Conservation (phyloP, 2,888 invertebrate species). For the Nipponacmea schrenckii region DNA sequence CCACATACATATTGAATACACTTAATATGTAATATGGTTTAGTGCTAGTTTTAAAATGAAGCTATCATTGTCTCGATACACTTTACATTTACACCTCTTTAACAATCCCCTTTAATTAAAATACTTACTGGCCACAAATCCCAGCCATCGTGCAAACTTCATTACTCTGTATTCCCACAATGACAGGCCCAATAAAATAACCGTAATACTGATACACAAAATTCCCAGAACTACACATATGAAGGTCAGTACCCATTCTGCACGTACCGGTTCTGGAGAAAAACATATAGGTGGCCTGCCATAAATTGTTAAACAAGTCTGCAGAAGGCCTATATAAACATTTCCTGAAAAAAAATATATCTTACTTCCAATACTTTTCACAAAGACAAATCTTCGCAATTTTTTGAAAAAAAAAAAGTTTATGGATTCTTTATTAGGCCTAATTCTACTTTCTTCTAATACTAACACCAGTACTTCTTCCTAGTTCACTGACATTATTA, state of each 20-base stretch:
- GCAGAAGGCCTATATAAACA: constrained; percentile 89
- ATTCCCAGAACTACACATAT: constrained; percentile 92
- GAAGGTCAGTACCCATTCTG: constrained; percentile 89
- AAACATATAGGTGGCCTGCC: constrained; percentile 89
- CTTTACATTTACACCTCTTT: background rate
- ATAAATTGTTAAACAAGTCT: constrained; percentile 92
- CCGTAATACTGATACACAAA: constrained; percentile 89
- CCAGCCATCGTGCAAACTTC: constrained; percentile 93
- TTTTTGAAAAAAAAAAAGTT: too few relatives aligned
- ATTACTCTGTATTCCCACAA: constrained; percentile 92
- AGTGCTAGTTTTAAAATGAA: too few relatives aligned
- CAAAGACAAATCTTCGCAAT: too few relatives aligned
- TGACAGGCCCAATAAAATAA: constrained; percentile 85
- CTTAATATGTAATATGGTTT: too few relatives aligned
- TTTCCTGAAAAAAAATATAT: constrained; percentile 75
- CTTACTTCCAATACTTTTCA: too few relatives aligned
- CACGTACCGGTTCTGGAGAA: constrained; percentile 83
- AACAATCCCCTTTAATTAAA: too few relatives aligned
- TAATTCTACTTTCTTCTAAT: too few relatives aligned
- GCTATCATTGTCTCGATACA: too few relatives aligned
- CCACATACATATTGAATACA: too few relatives aligned
- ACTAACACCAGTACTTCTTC: too few relatives aligned
- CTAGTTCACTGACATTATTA: too few relatives aligned
- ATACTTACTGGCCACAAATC: constrained; percentile 76
- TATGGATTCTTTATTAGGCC: too few relatives aligned